phyloP scores from a whole-genome alignment of 2,888 invertebrate genomes.

The Sarcophaga subvicina region DNA sequence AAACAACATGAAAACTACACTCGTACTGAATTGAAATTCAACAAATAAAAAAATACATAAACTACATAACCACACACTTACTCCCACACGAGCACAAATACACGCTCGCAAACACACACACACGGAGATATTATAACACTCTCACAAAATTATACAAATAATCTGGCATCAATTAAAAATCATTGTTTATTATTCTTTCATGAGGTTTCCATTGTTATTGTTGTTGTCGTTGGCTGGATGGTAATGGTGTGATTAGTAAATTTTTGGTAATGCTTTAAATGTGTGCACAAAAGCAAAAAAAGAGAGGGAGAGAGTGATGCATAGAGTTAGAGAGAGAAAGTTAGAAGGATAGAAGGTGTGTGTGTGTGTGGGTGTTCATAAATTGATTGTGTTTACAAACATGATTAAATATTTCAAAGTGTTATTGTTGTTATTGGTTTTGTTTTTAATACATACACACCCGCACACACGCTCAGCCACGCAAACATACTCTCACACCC shows the following conservation, averaged over 20 bases:
- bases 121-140: background rate
- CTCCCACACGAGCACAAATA: background rate
- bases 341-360: background rate
- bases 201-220: slow-evolving; percentile 21
- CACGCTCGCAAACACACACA: slow-evolving; percentile 1
- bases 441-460: background rate
- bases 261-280: background rate
- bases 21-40: background rate
- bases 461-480: background rate
- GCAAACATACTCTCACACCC: background rate
- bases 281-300: too few relatives aligned
- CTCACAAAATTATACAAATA: too few relatives aligned
- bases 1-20: slow-evolving; percentile 2
- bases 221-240: slow-evolving; percentile 31
- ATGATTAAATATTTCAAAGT: slow-evolving; percentile 47
- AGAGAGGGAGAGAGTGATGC: too few relatives aligned
- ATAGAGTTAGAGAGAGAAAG: too few relatives aligned
- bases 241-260: slow-evolving; percentile 36
- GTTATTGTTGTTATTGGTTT: background rate
- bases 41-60: background rate
- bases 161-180: slow-evolving; percentile 54
- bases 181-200: slow-evolving; percentile 57
- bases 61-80: background rate
- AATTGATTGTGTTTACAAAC: slow-evolving; percentile 30
- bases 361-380: background rate